These are phyloP conservation scores for Meteorus colon DNA, from an alignment of 2,888 invertebrate species.

Conservation along the genomic window DNA sequence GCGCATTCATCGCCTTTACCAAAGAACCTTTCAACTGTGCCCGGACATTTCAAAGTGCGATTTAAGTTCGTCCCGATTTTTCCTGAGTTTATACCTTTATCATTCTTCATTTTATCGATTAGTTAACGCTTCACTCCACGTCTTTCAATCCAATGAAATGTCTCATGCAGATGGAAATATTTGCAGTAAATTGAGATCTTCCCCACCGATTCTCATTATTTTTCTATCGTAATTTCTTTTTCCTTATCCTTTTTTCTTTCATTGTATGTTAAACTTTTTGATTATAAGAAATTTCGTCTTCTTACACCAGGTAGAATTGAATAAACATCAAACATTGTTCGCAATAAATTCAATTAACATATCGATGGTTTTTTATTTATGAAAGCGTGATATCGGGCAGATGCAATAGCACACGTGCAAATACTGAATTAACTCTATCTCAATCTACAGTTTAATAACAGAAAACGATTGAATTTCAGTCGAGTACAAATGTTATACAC, in stretches of 20 bases:
- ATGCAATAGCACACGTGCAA: constrained; percentile 30
- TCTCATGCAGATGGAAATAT: not conserved
- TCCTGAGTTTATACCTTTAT: not conserved
- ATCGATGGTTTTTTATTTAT: not conserved
- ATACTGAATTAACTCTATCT: constrained; percentile 23
- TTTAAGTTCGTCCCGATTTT: constrained; percentile 13
- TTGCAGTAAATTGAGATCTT: not conserved
- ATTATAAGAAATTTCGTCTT: not conserved
- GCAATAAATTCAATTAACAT: not conserved
- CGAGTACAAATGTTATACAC: not conserved
- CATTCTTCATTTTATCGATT: constrained; percentile 43
- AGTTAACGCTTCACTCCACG: constrained; percentile 44
- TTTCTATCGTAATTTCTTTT: not conserved
- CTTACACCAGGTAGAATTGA: not conserved
- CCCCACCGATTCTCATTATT: not conserved
- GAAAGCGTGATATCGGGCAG: constrained; percentile 26
- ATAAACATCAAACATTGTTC: not conserved
- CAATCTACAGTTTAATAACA: constrained; percentile 37
- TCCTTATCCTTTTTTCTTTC: constrained; percentile 5
- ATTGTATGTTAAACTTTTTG: not conserved
- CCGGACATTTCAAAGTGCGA: constrained; percentile 30
- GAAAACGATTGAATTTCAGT: constrained; percentile 38
- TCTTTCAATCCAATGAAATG: constrained; percentile 3
- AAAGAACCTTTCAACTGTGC: constrained; percentile 25
- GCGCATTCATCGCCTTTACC: constrained; percentile 16